Base-by-base conservation (phyloP, 64 coral and sea anemone genomes). In the Pocillopora verrucosa region DNA sequence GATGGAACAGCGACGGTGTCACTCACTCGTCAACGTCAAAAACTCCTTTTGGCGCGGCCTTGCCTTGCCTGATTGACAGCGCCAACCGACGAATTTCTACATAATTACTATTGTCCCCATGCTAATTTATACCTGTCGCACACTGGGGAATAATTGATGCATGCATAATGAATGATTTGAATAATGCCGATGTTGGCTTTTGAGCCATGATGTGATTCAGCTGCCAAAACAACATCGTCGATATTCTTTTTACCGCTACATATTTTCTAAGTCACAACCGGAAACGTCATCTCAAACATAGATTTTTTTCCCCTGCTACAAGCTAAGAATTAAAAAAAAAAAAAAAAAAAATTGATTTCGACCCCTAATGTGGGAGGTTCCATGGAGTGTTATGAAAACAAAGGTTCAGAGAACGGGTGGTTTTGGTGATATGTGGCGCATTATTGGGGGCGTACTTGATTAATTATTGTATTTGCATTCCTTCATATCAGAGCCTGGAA, bases 1-100 rank as follows among this genome's bases (percentile, higher is more conserved):
- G 93, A 96, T 91, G 94, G 90, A 96, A 91, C 94, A 89, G 88
- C 91, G 90, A 91, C 92, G 90, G 87, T 92, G 94, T 96, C 94
- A 96, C 90, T 96, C 94, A 91, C 80, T 88, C 85, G 61, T 84
- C 94, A 90, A 95, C 77, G 76, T 80, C 76, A 91, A 91, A 91
- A 90, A 88, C 86, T 87, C 73, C 89, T 92, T 95, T 88, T 91
- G 89, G 84, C 89, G 84, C 86, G 94, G 89, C 94, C 90, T 95
- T 86, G 89, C 94, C 88, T 93, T 87, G 41, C 88, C 92, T 93
- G 92, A 93, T 93, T 93, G 92, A 93, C 87, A 89, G 92, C 87
- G 87, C 86, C 87, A 80, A 93, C 70, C 20, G 63, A 85, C 76
- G 30, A 83, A 81, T 77, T 89, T 89, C 89, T 84, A 89, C 88